Evolutionary conservation across 2,113 vertebrate genomes (phyloP).

Genomic region (Eonycteris spelaea): DNA sequence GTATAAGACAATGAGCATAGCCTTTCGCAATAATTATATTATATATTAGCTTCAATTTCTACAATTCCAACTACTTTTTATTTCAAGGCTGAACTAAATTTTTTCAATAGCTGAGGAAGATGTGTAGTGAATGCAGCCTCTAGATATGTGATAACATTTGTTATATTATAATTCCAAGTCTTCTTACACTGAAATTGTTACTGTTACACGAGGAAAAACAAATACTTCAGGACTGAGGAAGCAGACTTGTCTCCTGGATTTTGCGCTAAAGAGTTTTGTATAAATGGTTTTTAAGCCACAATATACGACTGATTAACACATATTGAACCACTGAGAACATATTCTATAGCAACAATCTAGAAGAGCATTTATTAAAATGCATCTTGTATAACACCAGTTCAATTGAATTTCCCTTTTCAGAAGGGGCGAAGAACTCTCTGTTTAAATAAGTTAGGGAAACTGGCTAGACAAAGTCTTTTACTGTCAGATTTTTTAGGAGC

Average conservation of each 20-base stretch:
- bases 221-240: neutral
- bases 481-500: neutral
- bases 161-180: neutral
- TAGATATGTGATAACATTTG: neutral
- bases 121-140: neutral
- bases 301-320: neutral
- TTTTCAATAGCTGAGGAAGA: neutral
- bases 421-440: neutral
- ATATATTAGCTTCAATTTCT: neutral
- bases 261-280: neutral
- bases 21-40: neutral
- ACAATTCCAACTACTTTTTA: neutral
- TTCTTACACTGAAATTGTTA: neutral
- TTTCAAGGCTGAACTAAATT: neutral
- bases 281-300: neutral
- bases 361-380: neutral
- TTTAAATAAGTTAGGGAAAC: neutral
- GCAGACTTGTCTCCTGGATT: neutral
- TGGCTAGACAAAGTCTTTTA: neutral
- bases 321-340: neutral
- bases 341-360: neutral
- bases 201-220: neutral
- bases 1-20: neutral
- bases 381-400: neutral
- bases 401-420: neutral